phyloP scores from a whole-genome alignment of 92 coral and sea anemone species.

The Hydrozoanthus gracilis region DNA sequence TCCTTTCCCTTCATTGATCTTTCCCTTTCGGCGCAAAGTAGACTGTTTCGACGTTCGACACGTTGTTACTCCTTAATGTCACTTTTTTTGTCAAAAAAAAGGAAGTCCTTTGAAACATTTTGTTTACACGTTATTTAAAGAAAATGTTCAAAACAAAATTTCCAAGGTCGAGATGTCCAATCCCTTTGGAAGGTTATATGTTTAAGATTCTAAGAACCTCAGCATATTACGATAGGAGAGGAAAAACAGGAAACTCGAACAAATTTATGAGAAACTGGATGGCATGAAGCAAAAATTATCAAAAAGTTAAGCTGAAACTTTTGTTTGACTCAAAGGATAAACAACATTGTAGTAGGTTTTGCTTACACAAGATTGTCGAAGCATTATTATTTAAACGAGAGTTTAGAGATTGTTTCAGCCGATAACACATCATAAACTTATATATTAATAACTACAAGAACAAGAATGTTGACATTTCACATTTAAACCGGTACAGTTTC shows the following conservation, averaged over 20 bases:
- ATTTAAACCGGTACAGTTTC: no score
- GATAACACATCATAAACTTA: no score
- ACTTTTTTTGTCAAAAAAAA: background rate
- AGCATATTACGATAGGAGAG: background rate
- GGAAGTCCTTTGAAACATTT: no score
- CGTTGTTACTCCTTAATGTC: background rate
- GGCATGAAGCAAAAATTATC: background rate
- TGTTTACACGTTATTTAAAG: background rate
- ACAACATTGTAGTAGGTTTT: no score
- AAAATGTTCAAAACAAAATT: background rate
- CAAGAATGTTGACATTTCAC: no score
- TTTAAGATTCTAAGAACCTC: background rate
- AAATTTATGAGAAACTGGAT: background rate
- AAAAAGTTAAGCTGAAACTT: background rate
- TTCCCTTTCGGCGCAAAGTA: background rate
- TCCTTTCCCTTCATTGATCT: background rate
- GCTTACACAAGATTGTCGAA: no score
- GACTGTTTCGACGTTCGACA: background rate
- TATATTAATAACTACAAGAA: no score
- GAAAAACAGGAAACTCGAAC: background rate
- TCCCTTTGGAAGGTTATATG: background rate
- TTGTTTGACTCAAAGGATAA: no score
- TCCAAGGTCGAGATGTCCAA: background rate
- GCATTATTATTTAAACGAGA: background rate
- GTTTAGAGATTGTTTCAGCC: no score